Percentiles rank a stretch among this genome's conserved stretches.
phyloP scores from a whole-genome alignment of 1,140 invertebrate genomes.

The Aphelenchoides avenae region DNA sequence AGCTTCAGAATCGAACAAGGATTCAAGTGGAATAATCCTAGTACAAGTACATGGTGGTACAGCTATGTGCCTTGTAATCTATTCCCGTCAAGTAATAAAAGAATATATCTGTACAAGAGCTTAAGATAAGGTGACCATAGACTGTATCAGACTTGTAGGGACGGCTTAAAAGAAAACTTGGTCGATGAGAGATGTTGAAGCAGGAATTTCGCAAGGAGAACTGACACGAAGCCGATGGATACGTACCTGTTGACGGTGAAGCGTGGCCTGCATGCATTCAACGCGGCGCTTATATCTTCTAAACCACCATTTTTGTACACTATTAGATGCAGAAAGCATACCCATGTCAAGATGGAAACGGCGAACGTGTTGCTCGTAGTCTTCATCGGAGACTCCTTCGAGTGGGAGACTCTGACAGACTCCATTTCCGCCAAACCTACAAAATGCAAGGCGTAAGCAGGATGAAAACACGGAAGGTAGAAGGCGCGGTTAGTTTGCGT shows the following conservation, averaged over 20 bases:
- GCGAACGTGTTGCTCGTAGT: slow-evolving; percentile 79
- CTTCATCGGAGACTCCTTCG: slow-evolving; percentile 80
- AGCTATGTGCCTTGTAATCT: background rate
- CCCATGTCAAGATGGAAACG: slow-evolving; percentile 69
- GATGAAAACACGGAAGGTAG: too few species aligned
- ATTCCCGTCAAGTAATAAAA: too few species aligned
- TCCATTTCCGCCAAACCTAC: slow-evolving; percentile 76
- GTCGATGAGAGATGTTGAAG: too few species aligned
- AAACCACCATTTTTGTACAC: background rate
- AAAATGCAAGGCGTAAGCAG: too few species aligned
- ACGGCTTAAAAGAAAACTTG: too few species aligned
- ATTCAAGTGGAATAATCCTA: background rate
- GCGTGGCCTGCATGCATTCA: background rate
- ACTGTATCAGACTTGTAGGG: too few species aligned
- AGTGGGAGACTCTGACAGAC: slow-evolving; percentile 79
- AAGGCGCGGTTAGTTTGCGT: too few species aligned
- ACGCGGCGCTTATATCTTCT: background rate
- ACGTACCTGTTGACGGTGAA: slow-evolving; percentile 34
- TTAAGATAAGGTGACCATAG: too few species aligned
- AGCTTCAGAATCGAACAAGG: slow-evolving; percentile 18
- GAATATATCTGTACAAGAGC: too few species aligned
- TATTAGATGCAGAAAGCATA: background rate
- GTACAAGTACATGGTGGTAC: background rate
- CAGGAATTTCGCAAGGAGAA: too few species aligned
- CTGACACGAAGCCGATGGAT: too few species aligned